Conservation (phyloP, 2,113 vertebrate genomes). For the Fukomys damarensis region DNA sequence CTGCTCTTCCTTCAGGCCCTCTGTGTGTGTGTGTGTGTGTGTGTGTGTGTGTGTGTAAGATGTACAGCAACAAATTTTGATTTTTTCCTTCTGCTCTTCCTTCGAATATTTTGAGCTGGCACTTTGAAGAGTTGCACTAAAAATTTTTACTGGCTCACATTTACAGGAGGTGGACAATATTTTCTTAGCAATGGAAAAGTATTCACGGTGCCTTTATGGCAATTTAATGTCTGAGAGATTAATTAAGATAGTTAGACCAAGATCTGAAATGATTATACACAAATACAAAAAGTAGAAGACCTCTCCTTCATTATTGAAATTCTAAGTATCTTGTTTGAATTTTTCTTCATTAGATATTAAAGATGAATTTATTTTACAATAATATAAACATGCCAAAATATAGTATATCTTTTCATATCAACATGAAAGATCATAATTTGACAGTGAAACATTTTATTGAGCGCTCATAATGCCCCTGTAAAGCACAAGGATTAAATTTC, state of each 20-base stretch:
- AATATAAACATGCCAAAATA: neutral
- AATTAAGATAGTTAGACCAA: neutral
- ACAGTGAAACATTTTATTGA: neutral
- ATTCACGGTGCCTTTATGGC: neutral
- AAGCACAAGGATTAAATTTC: neutral
- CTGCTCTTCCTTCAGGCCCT: neutral
- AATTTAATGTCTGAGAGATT: neutral
- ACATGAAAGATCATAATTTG: neutral
- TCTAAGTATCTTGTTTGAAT: neutral
- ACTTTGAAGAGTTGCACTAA: neutral
- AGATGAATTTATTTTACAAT: neutral
- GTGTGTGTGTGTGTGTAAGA: neutral
- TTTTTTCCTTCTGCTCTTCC: neutral
- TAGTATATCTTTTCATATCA: neutral
- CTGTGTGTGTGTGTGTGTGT: neutral
- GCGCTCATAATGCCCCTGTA: neutral
- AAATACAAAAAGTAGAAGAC: neutral
- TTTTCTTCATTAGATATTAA: neutral
- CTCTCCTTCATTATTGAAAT: neutral
- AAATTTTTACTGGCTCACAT: neutral
- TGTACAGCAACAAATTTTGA: neutral
- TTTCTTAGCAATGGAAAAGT: constrained; percentile 1
- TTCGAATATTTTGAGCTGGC: neutral
- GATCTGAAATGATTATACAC: neutral
- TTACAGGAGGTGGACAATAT: neutral